Evolutionary conservation across 2,888 invertebrate species (phyloP).

Genomic region (Corbicula japonica): DNA sequence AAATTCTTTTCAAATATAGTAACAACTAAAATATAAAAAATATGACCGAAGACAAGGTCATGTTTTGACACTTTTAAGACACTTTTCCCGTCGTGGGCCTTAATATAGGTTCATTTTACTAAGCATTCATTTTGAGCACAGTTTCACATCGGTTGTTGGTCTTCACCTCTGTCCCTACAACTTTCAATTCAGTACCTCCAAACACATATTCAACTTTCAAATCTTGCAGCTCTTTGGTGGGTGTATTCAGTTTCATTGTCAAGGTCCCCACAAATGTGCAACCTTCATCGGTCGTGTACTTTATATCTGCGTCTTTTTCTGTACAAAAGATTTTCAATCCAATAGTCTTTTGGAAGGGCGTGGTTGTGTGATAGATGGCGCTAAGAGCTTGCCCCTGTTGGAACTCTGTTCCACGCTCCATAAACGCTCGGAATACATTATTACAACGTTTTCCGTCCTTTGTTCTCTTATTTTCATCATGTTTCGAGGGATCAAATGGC

Average conservation of each 20-base stretch:
- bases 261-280: constrained; percentile 52
- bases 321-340: constrained; percentile 54
- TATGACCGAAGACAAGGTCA: too few relatives aligned
- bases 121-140: constrained; percentile 50
- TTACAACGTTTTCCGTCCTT: constrained; percentile 47
- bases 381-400: constrained; percentile 35
- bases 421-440: constrained; percentile 57
- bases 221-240: constrained; percentile 48
- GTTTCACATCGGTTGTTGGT: constrained; percentile 42
- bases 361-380: constrained; percentile 48
- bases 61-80: too few relatives aligned
- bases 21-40: too few relatives aligned
- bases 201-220: constrained; percentile 57
- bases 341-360: constrained; percentile 42
- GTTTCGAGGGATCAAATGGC: constrained; percentile 44
- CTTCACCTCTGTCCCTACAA: constrained; percentile 46
- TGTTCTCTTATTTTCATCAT: constrained; percentile 40
- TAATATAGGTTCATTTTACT: too few relatives aligned
- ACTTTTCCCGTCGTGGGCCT: too few relatives aligned
- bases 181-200: constrained; percentile 56
- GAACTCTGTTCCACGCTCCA: constrained; percentile 36
- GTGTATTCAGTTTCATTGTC: constrained; percentile 40
- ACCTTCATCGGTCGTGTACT: constrained; percentile 52
- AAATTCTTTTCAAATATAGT: too few relatives aligned
- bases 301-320: constrained; percentile 30